Conservation (phyloP, 2,797 vertebrate genomes). For the Gorsachius magnificus region DNA sequence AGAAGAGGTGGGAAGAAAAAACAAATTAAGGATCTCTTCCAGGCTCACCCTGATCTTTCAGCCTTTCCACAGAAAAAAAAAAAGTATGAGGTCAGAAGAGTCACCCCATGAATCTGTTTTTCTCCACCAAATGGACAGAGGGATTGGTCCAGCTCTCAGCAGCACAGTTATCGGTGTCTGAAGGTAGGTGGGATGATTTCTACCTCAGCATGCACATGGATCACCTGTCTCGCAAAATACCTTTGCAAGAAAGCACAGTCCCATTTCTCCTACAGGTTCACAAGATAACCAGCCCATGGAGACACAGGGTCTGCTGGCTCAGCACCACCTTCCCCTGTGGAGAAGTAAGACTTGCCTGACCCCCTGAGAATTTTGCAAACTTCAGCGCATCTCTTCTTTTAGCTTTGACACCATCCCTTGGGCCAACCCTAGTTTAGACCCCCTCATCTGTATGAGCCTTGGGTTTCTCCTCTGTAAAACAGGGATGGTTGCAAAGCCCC, state of each 20-base stretch:
- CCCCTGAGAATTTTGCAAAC: too few relatives aligned
- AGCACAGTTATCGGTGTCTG: rapidly evolving
- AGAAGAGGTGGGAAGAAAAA: background rate
- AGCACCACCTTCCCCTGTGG: background rate
- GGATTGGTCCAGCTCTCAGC: background rate
- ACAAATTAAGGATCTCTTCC: background rate
- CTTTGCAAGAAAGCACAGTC: background rate
- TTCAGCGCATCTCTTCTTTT: background rate
- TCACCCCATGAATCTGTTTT: background rate
- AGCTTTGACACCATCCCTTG: background rate
- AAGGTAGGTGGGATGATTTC: background rate
- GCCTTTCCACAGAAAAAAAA: background rate
- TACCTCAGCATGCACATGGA: rapidly evolving
- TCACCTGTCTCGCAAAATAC: background rate
- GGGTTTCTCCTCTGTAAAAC: background rate
- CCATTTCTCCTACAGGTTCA: background rate
- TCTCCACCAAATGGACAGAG: background rate
- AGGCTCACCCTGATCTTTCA: background rate
- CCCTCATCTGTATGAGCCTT: background rate
- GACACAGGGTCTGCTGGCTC: rapidly evolving
- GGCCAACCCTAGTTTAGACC: rapidly evolving
- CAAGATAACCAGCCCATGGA: rapidly evolving
- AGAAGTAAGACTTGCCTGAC: background rate
- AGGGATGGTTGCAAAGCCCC: background rate
- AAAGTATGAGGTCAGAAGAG: background rate